phyloP scores from a whole-genome alignment of 2,888 invertebrate genomes.

The Tipula confusa region DNA sequence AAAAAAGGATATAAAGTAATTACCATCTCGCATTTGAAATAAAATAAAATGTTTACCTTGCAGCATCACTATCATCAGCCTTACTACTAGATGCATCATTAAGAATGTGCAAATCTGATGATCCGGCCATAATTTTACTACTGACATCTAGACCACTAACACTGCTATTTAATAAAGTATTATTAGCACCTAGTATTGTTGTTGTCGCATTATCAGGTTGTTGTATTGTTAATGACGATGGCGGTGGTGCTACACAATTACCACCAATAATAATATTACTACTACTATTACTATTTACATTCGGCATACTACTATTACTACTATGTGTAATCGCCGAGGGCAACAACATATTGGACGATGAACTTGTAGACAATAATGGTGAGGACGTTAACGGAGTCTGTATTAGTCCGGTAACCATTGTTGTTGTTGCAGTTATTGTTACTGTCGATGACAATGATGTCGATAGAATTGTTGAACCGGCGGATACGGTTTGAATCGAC shows the following conservation, averaged over 20 bases:
- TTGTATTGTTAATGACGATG: slow-evolving; percentile 34
- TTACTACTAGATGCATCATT: not conserved
- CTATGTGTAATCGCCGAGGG: not conserved
- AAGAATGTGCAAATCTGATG: not conserved
- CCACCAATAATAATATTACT: not conserved
- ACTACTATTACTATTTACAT: not conserved
- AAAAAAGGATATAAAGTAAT: too few species aligned
- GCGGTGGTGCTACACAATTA: not conserved
- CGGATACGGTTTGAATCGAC: too few species aligned
- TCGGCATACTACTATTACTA: not conserved
- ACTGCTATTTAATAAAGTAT: not conserved
- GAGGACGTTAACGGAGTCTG: not conserved
- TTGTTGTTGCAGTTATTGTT: slow-evolving; percentile 30
- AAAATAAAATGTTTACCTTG: not conserved
- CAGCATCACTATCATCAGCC: not conserved
- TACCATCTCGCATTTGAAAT: not conserved
- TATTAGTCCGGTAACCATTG: slow-evolving; percentile 13
- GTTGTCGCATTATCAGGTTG: slow-evolving; percentile 38
- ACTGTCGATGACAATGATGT: slow-evolving; percentile 29
- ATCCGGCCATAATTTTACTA: not conserved
- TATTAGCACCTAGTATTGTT: slow-evolving; percentile 26
- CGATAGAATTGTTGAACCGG: not conserved
- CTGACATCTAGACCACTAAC: not conserved
- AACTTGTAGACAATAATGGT: not conserved
- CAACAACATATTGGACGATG: not conserved